Evolutionary conservation across 2,797 vertebrate species (phyloP).

Genomic region (Pangasius krempfi): DNA sequence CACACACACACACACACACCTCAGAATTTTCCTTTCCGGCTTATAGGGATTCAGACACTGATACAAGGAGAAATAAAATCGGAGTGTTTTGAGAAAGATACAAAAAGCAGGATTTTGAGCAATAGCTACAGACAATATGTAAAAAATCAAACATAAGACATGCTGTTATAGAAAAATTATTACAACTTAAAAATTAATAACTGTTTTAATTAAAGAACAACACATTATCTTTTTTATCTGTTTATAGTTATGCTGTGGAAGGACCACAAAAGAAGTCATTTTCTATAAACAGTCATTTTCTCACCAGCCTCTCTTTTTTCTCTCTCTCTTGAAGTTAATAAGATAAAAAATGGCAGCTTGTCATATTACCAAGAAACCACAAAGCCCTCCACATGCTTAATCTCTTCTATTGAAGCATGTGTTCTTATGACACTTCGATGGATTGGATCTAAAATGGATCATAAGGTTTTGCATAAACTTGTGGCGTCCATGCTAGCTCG

Average conservation of each 20-base stretch:
- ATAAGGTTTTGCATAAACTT: not conserved
- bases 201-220: not conserved
- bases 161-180: not conserved
- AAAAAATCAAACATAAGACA: not conserved
- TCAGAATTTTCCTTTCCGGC: not conserved
- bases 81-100: not conserved
- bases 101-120: not conserved
- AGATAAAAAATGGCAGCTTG: not conserved
- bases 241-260: not conserved
- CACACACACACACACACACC: not conserved
- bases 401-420: not conserved
- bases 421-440: not conserved
- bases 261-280: not conserved
- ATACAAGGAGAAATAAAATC: constrained; percentile 5
- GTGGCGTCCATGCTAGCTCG: not conserved
- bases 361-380: not conserved
- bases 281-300: not conserved
- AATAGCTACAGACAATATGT: not conserved
- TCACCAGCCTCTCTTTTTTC: not conserved
- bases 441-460: not conserved
- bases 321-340: not conserved
- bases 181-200: too few relatives aligned
- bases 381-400: not conserved
- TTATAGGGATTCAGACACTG: not conserved
- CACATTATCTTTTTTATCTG: not conserved